These are phyloP conservation scores for Nephotettix cincticeps DNA, from an alignment of 1,140 invertebrate genomes.

Conservation along the genomic window DNA sequence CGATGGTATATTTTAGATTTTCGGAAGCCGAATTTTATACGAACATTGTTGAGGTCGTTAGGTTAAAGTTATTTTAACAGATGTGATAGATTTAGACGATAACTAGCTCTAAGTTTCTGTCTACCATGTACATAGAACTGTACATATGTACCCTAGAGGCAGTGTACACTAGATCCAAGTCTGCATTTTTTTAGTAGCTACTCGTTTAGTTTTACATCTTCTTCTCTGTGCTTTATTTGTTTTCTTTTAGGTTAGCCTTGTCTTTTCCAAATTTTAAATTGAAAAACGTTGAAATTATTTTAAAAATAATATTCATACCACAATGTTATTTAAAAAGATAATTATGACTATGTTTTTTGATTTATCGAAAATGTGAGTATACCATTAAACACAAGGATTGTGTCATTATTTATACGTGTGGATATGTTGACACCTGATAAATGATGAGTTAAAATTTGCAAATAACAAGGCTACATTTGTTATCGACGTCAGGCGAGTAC, in stretches of 20 bases:
- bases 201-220: not conserved
- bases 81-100: constrained; percentile 21
- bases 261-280: no score
- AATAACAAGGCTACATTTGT: no score
- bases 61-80: not conserved
- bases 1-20: not conserved
- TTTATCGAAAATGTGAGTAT: no score
- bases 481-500: no score
- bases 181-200: not conserved
- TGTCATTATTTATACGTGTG: no score
- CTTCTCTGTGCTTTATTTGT: not conserved
- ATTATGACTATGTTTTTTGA: no score
- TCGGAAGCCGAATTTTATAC: not conserved
- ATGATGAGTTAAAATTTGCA: no score
- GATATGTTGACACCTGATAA: no score
- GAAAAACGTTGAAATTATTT: no score
- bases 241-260: not conserved
- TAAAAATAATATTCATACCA: no score
- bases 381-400: no score
- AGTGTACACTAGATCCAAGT: not conserved
- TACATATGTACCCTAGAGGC: constrained; percentile 2
- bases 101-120: constrained; percentile 3
- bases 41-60: not conserved
- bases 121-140: constrained; percentile 5
- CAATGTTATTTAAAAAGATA: no score